phyloP scores from a whole-genome alignment of 2,797 vertebrate genomes.

The Parotocinclus haroldoi region DNA sequence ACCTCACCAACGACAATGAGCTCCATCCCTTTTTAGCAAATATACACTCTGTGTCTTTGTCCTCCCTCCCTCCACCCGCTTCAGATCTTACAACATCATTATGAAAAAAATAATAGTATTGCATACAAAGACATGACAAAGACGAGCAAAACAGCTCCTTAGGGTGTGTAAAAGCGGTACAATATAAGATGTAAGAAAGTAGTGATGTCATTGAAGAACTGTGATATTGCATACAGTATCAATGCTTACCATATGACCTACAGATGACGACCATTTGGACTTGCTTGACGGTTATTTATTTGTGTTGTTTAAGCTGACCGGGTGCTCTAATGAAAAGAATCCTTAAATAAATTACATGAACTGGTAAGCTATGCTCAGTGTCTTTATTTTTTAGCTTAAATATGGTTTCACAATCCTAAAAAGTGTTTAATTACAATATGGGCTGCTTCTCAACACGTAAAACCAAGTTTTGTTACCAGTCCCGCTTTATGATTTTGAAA shows the following conservation, averaged over 20 bases:
- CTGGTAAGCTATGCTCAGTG: background rate
- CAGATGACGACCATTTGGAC: constrained; percentile 6
- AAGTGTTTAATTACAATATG: too few relatives aligned
- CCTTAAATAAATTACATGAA: constrained; percentile 29
- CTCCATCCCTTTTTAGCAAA: background rate
- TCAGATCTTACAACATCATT: constrained; percentile 7
- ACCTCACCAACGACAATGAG: background rate
- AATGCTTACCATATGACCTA: constrained; percentile 6
- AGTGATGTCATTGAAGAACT: background rate
- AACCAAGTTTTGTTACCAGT: too few relatives aligned
- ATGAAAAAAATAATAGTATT: constrained; percentile 31
- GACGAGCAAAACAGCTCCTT: constrained; percentile 36
- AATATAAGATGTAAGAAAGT: constrained; percentile 33
- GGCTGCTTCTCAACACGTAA: too few relatives aligned
- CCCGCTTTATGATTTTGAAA: too few relatives aligned
- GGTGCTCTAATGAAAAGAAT: constrained; percentile 21
- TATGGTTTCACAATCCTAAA: too few relatives aligned
- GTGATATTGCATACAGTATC: constrained; percentile 11
- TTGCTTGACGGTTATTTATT: constrained; percentile 38
- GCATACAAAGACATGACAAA: constrained; percentile 15
- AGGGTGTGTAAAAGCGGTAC: constrained; percentile 35
- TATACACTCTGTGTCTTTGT: background rate
- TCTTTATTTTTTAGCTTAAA: background rate
- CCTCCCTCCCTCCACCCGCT: background rate
- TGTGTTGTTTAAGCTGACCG: constrained; percentile 23